Base-by-base conservation (phyloP, 2,888 invertebrate species). In the Syritta pipiens region DNA sequence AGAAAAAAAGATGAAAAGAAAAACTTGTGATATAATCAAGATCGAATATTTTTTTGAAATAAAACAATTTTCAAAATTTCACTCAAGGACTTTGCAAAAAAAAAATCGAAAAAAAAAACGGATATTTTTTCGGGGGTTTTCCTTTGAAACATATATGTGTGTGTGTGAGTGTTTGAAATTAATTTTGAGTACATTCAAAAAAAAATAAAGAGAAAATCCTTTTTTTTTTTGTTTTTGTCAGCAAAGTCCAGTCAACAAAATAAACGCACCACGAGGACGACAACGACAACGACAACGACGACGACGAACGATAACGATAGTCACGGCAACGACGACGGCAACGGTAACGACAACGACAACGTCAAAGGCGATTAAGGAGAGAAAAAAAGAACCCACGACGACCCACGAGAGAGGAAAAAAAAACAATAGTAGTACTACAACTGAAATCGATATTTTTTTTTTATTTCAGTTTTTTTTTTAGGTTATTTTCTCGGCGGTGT, bases 371-470 rank as follows among this genome's bases (percentile, higher is more conserved):
- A 59, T 59, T 26, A 44, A 7, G 17, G 22, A 42, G 17, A 53
- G 42, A 32, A 35, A 7, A 42, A 51, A 26, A 28, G 22, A 60
- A 59, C 14, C 17, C n/a, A 17, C 12, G 3, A 63, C 12, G 6
- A 35, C 20, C 17, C 2, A 17, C 17, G 17, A 24, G 26, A 28
- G 12, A 37, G 7, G 44, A 40, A 37, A 10, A 26, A 26, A 35
- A 49, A 7, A 32, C 28, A 28, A 26, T 48, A 42, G 20, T 46
- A 68, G 55, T 69, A 55, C 60, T 48, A 69, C 19, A 62, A 75
- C 46, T 22, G 35, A 49, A 69, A 76, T 69, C 75, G 60, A 76
- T 76, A 42, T 68, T 71, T 40, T 53, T 28, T 53, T 42, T 37
- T 51, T 30, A 4, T 37, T 55, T 53, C 37, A 42, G 22, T 51